A percentile compares a stretch with the other conserved stretches of the same genome.
phyloP scores from a whole-genome alignment of 2,113 vertebrate species.

The human region DNA sequence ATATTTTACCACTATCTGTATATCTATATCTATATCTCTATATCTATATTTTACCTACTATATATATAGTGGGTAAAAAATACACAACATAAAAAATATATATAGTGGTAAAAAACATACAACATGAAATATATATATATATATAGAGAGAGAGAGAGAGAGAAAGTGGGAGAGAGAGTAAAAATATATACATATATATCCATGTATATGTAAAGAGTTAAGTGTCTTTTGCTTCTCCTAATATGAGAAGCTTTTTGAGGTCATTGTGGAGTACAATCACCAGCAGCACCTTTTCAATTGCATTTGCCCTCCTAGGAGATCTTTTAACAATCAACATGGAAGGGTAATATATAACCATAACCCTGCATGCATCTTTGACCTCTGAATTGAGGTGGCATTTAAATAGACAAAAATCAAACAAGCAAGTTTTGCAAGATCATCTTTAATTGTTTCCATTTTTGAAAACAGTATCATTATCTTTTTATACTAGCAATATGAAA shows the following conservation, averaged over 20 bases:
- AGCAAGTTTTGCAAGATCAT: background rate
- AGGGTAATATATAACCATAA: background rate
- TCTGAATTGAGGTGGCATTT: constrained; percentile 16
- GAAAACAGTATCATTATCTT: constrained; percentile 38
- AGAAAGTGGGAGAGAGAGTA: no score
- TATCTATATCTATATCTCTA: no score
- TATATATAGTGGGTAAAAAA: background rate
- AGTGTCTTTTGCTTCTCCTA: background rate
- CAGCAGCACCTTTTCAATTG: background rate
- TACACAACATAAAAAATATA: background rate
- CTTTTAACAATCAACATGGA: background rate
- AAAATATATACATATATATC: no score
- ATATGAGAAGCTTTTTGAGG: background rate
- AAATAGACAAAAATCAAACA: background rate
- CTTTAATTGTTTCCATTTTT: constrained; percentile 29
- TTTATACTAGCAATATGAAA: constrained; percentile 32
- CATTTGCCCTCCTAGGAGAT: background rate
- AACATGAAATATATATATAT: no score
- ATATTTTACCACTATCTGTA: no score
- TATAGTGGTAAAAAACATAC: no score
- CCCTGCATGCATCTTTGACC: background rate
- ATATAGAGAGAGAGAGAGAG: no score
- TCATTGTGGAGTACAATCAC: background rate
- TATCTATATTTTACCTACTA: no score
- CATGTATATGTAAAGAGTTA: background rate